Evolutionary conservation across 2,888 invertebrate species (phyloP).

Genomic region (Meteorus cinctellus): DNA sequence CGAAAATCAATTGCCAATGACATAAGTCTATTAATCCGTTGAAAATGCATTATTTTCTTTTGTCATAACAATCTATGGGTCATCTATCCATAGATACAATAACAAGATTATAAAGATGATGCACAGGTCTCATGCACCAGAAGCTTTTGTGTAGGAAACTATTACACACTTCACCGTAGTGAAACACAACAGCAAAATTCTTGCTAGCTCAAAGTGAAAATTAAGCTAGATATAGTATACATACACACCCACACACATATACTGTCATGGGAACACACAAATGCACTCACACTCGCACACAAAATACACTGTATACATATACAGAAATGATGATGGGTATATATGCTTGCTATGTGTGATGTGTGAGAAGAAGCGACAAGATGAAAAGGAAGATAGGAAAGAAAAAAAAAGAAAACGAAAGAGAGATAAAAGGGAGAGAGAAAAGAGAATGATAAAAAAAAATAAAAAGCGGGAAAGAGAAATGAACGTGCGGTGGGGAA

Average conservation of each 20-base stretch:
- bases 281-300: too few relatives aligned
- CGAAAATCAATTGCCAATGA: background rate
- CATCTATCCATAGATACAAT: background rate
- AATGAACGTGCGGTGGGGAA: slow-evolving; percentile 26
- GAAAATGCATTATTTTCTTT: background rate
- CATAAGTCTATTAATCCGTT: background rate
- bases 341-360: slow-evolving; percentile 13
- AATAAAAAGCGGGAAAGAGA: slow-evolving; percentile 33
- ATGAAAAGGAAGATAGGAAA: slow-evolving; percentile 10
- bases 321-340: too few relatives aligned
- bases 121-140: background rate
- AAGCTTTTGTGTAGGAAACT: background rate
- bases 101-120: background rate
- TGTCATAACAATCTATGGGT: too few relatives aligned
- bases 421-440: slow-evolving; percentile 22
- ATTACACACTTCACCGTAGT: background rate
- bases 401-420: slow-evolving; percentile 10
- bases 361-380: slow-evolving; percentile 28
- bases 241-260: slow-evolving; percentile 8
- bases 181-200: slow-evolving; percentile 27
- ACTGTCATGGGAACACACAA: too few relatives aligned
- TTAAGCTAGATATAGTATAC: slow-evolving; percentile 26
- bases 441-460: slow-evolving; percentile 32
- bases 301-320: too few relatives aligned
- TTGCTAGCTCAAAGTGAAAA: slow-evolving; percentile 27